Base-by-base conservation (phyloP, 2,888 invertebrate species). In the Germaria angustata region DNA sequence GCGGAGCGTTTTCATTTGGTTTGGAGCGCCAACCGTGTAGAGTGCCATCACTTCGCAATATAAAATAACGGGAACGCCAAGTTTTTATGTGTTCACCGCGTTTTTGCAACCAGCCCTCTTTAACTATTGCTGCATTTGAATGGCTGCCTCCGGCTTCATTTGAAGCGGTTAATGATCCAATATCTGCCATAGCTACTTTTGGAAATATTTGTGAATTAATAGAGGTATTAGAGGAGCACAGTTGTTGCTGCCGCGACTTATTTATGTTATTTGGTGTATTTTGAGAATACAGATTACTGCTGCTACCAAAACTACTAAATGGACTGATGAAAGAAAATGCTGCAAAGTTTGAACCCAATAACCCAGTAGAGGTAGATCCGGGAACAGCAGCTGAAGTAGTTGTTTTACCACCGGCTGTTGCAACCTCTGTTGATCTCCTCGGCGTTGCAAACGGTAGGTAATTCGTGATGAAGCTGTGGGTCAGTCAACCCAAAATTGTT, bases 31-130 rank as follows among this genome's bases (percentile, higher is more conserved):
- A 99, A 11, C 99, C 99, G 87, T 97, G 95, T 86, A 99, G 93
- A 69, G 97, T 95, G 17, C 99, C 99, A 93, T 99, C 97, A 88
- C 96, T 96, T 87, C 97, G 95, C 71, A 99, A 93, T 82, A 99
- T 95, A 92, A 99, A 99, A 92, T 99, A 99, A 85, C 99, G 94
- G 85, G 96, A 95, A 87, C 99, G 94, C 99, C 99, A 99, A 90
- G 98, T 99, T 92, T 97, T 97, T 87, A 99, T 99, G 92, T 99
- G 99, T 92, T 99, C 99, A 78, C 99, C 99, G 90, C 98, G 94
- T 92, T 99, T 99, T 92, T 95, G 96, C 80, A 99, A 93, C 97
- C 97, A 98, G 86, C 99, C 99, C 92, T 99, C 97, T 92, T 97
- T 98, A 84, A 98, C 95, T 88, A 98, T 92, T 36, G 84, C 68